A percentile compares a stretch with the other conserved stretches of the same genome.
Evolutionary conservation across 2,113 vertebrate species (phyloP).

Genomic region (Odobenus rosmarus): DNA sequence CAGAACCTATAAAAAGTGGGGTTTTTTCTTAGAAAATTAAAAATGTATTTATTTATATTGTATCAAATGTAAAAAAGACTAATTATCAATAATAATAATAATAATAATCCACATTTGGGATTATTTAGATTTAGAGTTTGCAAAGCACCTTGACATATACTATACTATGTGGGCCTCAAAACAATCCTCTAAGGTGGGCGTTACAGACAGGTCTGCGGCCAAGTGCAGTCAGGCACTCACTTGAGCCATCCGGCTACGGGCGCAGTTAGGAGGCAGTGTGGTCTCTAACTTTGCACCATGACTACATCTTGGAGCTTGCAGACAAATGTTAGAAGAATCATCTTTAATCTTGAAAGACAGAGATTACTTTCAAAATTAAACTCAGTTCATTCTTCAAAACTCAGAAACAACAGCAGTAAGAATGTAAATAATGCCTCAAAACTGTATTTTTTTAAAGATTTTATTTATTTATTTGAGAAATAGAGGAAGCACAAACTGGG

Average conservation of each 20-base stretch:
- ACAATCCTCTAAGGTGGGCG: rapidly evolving
- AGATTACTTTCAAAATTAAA: background rate
- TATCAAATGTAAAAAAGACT: background rate
- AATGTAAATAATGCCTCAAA: rapidly evolving
- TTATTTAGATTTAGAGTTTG: no score
- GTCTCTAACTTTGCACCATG: rapidly evolving
- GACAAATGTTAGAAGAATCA: rapidly evolving
- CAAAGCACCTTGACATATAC: rapidly evolving
- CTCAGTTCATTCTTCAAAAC: background rate
- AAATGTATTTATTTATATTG: background rate
- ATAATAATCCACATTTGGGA: no score
- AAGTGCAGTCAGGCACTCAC: rapidly evolving
- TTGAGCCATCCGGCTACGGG: rapidly evolving
- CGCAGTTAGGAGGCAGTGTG: rapidly evolving
- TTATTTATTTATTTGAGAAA: background rate
- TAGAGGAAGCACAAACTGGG: background rate
- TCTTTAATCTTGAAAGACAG: background rate
- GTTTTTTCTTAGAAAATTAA: background rate
- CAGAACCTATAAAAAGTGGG: background rate
- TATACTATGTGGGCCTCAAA: rapidly evolving
- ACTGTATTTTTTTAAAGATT: background rate
- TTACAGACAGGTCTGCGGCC: rapidly evolving
- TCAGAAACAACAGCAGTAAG: background rate
- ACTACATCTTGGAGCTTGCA: background rate
- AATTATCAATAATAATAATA: rapidly evolving